Conservation (phyloP, 2,888 invertebrate species). For the Drosophila anomelani region DNA sequence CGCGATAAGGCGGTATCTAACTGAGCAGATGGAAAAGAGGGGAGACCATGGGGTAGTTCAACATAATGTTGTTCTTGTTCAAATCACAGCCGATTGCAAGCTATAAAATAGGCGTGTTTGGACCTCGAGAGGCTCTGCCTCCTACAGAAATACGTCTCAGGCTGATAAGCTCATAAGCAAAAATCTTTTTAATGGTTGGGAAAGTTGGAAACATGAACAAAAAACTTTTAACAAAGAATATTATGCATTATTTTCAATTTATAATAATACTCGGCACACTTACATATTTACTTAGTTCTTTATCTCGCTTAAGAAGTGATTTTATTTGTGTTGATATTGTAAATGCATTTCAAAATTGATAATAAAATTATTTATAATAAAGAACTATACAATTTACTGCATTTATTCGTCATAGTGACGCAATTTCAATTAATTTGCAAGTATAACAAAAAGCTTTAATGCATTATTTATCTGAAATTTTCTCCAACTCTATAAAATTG, state of each 20-base stretch:
- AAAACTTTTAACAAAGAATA: too few relatives aligned
- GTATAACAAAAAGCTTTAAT: not conserved
- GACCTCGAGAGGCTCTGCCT: slow-evolving; percentile 1
- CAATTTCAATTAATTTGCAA: not conserved
- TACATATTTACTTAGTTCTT: too few relatives aligned
- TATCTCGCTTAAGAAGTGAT: too few relatives aligned
- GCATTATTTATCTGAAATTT: not conserved
- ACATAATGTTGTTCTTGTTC: not conserved
- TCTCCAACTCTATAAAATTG: not conserved
- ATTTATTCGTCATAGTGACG: not conserved
- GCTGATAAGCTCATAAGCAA: not conserved
- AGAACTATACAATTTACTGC: not conserved
- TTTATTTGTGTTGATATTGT: too few relatives aligned
- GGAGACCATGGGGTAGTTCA: not conserved
- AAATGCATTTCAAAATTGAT: too few relatives aligned
- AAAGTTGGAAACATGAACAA: not conserved
- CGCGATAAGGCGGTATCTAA: slow-evolving; percentile 7
- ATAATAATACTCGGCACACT: too few relatives aligned
- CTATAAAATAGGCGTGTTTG: slow-evolving; percentile 11
- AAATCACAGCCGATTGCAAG: slow-evolving; percentile 7
- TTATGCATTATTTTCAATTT: too few relatives aligned
- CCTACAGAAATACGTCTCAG: not conserved
- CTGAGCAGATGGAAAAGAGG: not conserved
- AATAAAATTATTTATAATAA: not conserved
- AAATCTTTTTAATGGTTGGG: not conserved